These are phyloP conservation scores for Apis florea DNA, from an alignment of 1,140 invertebrate genomes.

Conservation along the genomic window DNA sequence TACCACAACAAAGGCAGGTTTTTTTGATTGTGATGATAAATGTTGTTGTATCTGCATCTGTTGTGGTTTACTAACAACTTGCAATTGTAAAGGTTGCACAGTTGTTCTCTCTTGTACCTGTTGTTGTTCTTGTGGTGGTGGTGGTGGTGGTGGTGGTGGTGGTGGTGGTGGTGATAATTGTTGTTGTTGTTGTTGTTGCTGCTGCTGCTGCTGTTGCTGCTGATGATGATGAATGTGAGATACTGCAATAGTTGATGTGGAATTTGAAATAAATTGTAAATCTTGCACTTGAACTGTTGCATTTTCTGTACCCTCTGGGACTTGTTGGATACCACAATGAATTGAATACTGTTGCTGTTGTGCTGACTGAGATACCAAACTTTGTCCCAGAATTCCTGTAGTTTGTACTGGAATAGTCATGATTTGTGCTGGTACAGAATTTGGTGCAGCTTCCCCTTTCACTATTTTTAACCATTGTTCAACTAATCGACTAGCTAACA, in stretches of 20 bases:
- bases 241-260: conserved; percentile 41
- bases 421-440: conserved; percentile 72
- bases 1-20: conserved; percentile 69
- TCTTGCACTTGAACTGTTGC: conserved; percentile 59
- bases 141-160: no score
- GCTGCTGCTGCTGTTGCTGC: neutral
- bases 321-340: conserved; percentile 50
- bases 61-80: conserved; percentile 56
- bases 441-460: conserved; percentile 83
- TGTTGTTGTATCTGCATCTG: conserved; percentile 57
- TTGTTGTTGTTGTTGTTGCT: conserved; percentile 36
- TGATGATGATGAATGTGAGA: conserved; percentile 38
- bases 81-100: conserved; percentile 60
- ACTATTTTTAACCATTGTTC: conserved; percentile 94
- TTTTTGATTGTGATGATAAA: conserved; percentile 60
- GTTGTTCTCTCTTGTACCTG: conserved; percentile 53
- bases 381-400: conserved; percentile 11
- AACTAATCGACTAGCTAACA: conserved; percentile 90
- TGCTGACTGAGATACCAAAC: conserved; percentile 22
- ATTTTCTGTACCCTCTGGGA: conserved; percentile 39
- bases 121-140: conserved; percentile 52
- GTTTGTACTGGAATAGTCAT: conserved; percentile 59
- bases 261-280: conserved; percentile 47
- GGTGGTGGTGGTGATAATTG: no score
- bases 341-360: conserved; percentile 47